Percentiles rank a stretch among this genome's conserved stretches.
These are phyloP conservation scores for Doryteuthis pealeii DNA, from an alignment of 1,140 invertebrate genomes.

Conservation along the genomic window DNA sequence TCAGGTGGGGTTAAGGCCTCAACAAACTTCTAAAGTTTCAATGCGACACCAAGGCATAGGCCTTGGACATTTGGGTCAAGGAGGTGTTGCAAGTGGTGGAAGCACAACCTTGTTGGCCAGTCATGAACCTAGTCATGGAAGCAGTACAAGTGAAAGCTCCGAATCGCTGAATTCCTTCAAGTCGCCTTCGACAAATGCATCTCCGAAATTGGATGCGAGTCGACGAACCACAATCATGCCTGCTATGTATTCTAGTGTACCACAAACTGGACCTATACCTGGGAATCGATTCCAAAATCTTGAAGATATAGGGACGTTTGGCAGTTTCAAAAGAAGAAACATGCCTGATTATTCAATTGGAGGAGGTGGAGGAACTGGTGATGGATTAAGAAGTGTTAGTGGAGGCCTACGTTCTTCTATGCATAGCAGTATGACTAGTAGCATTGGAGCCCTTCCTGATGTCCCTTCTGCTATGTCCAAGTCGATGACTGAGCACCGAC, in stretches of 20 bases:
- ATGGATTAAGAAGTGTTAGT: neutral
- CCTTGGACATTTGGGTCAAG: neutral
- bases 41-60: neutral
- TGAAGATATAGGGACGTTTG: neutral
- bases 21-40: neutral
- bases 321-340: neutral
- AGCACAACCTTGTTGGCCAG: slow-evolving; percentile 19
- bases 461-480: neutral
- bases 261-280: neutral
- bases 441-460: slow-evolving; percentile 2
- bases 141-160: slow-evolving; percentile 54
- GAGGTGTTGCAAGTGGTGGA: neutral
- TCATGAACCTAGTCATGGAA: slow-evolving; percentile 36
- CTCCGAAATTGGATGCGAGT: slow-evolving; percentile 11
- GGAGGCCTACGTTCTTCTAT: neutral
- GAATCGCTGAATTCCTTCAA: slow-evolving; percentile 54
- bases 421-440: neutral
- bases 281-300: neutral
- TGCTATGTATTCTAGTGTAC: neutral
- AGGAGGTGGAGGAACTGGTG: neutral
- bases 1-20: neutral
- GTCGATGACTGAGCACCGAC: neutral
- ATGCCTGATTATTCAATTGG: neutral
- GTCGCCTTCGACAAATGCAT: neutral
- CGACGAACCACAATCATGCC: neutral